phyloP scores from a whole-genome alignment of 1,140 invertebrate genomes.

The Leptoteleia sp. region DNA sequence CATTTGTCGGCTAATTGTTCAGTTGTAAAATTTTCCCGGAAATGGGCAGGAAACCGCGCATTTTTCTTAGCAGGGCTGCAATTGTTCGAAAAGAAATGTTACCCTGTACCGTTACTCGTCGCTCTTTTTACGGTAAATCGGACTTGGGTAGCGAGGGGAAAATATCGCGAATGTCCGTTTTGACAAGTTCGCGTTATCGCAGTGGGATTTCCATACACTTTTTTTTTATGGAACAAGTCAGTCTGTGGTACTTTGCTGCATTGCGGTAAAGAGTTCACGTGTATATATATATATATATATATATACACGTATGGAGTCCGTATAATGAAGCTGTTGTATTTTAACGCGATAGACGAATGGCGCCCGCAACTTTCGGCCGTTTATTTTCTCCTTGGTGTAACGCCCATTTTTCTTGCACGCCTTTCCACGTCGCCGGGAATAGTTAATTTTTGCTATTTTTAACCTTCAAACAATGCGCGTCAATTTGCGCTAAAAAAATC shows the following conservation, averaged over 20 bases:
- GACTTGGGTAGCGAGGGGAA: not conserved
- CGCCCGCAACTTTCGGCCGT: constrained; percentile 6
- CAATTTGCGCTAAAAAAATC: too few relatives aligned
- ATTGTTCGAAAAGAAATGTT: not conserved
- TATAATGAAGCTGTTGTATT: constrained; percentile 44
- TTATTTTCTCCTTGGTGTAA: constrained; percentile 1
- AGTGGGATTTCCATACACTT: too few relatives aligned
- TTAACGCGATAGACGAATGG: constrained; percentile 26
- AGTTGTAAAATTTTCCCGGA: too few relatives aligned
- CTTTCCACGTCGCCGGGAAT: not conserved
- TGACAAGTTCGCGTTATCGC: too few relatives aligned
- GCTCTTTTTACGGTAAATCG: constrained; percentile 15
- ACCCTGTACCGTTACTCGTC: not conserved
- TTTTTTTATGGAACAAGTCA: constrained; percentile 6
- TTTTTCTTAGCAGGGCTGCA: too few relatives aligned
- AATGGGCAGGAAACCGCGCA: too few relatives aligned
- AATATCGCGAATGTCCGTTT: constrained; percentile 9
- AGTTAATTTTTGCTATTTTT: too few relatives aligned
- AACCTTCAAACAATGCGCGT: too few relatives aligned
- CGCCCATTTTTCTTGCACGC: not conserved
- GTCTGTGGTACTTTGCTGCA: constrained; percentile 38
- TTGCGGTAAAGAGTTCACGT: constrained; percentile 42
- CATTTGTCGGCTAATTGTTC: too few relatives aligned
- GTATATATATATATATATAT: not conserved
- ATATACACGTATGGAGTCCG: constrained; percentile 6